Base-by-base conservation (phyloP, 1,140 invertebrate genomes). In the Trinorchestia longiramus region DNA sequence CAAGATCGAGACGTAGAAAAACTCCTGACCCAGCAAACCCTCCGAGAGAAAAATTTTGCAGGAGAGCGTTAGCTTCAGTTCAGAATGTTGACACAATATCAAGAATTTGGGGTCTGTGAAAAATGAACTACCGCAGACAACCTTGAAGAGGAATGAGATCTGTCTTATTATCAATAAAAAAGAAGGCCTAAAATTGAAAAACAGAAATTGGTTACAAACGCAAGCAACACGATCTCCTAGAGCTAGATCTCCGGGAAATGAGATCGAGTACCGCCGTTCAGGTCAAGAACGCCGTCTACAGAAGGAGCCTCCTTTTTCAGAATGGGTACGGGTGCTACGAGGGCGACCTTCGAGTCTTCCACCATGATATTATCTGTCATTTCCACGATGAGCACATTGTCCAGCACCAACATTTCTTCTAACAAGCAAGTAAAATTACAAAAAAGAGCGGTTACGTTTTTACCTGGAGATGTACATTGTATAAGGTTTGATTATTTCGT, bases 211-310 rank as follows among this genome's bases (percentile, higher is more conserved):
- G 43, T 42, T 90, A 90, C 88, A 42, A 41, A 90, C 88, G 88
- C n/a, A 41, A 90, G 43, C n/a, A 28, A 42, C n/a, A 42, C 41
- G 41, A 90, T 41, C 41, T 90, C 28, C 88, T 41, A 90, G n/a
- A 90, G 88, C 98, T 98, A 98, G 0, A 98, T 98, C 97, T 98
- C 98, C 6, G 98, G 98, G 97, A 98, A 98, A 97, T 97, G 98
- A 0, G 97, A 97, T 96, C 98, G 97, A n/a, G 45, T 90, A 23
- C n/a, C 95, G 43, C 77, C 36, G 23, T 77, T 28, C 1, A 77
- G 28, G 8, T 77, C 62, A 77, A 77, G 95, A 44, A 0, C 44
- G 77, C 95, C 41, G 28, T 41, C 88, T 4, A 42, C 23, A 42
- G 43, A 43, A 53, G 88, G 95, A 57, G 95, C 43, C 43, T 44